phyloP scores from a whole-genome alignment of 2,888 invertebrate genomes.

The Eristalis tenax region DNA sequence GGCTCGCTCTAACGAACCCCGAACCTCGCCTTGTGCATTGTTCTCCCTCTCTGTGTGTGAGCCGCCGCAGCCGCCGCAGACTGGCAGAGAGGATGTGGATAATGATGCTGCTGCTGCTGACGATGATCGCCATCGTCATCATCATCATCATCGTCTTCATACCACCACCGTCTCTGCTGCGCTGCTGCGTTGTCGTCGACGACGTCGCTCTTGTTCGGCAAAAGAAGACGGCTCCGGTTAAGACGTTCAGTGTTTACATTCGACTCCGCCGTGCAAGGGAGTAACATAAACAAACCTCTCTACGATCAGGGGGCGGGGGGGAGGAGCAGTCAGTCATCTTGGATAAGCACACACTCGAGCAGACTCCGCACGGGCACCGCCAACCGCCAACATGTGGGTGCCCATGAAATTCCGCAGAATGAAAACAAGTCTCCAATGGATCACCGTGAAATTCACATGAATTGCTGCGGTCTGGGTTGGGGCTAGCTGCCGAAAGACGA shows the following conservation, averaged over 20 bases:
- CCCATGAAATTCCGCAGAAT: conserved; percentile 62
- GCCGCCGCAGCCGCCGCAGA: background rate
- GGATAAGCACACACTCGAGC: conserved; percentile 32
- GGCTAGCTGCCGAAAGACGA: background rate
- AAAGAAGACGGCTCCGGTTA: conserved; percentile 9
- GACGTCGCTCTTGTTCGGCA: background rate
- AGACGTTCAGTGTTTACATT: conserved; percentile 63
- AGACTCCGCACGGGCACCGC: conserved; percentile 27
- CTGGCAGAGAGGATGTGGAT: conserved; percentile 37
- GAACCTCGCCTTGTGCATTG: conserved; percentile 56
- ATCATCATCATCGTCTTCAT: background rate
- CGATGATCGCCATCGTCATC: conserved; percentile 8
- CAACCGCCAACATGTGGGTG: conserved; percentile 68
- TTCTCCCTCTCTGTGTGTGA: conserved; percentile 13
- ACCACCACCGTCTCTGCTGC: background rate
- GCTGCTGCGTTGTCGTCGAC: background rate
- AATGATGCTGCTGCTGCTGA: conserved; percentile 28
- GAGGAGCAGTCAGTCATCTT: conserved; percentile 15
- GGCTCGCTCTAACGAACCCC: conserved; percentile 57
- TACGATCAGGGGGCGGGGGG: background rate
- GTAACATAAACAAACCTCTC: conserved; percentile 66
- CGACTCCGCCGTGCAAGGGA: conserved; percentile 20
- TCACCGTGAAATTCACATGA: conserved; percentile 69
- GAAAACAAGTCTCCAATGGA: conserved; percentile 61
- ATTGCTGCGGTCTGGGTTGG: conserved; percentile 22